A percentile compares a stretch with the other conserved stretches of the same genome.
phyloP scores from a whole-genome alignment of 2,888 invertebrate species.

The Eretmocerus hayati region DNA sequence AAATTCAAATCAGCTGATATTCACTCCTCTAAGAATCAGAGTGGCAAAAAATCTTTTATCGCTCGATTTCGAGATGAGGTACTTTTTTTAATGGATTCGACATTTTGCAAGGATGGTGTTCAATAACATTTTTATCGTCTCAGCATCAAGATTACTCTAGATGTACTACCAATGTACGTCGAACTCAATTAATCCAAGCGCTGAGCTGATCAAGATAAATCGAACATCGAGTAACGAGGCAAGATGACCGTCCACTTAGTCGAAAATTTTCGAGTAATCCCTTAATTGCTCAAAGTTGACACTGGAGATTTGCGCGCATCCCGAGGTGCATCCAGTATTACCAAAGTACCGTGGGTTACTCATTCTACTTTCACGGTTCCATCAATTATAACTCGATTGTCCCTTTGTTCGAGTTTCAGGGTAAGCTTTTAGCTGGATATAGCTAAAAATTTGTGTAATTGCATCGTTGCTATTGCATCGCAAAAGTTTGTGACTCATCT shows the following conservation, averaged over 20 bases:
- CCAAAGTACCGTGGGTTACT: neutral
- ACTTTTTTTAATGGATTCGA: too few species aligned
- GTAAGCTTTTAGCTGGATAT: neutral
- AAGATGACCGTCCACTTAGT: constrained; percentile 6
- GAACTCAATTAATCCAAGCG: constrained; percentile 24
- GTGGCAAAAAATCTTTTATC: too few species aligned
- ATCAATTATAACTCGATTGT: neutral
- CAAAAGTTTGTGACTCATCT: too few species aligned
- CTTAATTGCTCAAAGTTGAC: constrained; percentile 14
- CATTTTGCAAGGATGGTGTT: too few species aligned
- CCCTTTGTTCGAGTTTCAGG: neutral
- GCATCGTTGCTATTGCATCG: too few species aligned
- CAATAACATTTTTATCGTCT: neutral
- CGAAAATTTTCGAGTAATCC: constrained; percentile 13
- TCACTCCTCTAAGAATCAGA: too few species aligned
- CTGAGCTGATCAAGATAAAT: constrained; percentile 27
- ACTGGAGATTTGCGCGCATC: neutral
- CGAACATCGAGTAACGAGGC: constrained; percentile 17
- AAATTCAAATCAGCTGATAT: too few species aligned
- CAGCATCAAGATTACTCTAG: neutral
- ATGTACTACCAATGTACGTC: constrained; percentile 13
- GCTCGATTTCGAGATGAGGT: too few species aligned
- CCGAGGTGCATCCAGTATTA: too few species aligned
- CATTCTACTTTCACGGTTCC: neutral
- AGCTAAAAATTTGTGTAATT: too few species aligned